Conservation (phyloP, 2,113 vertebrate genomes). For the Chloebia gouldiae region DNA sequence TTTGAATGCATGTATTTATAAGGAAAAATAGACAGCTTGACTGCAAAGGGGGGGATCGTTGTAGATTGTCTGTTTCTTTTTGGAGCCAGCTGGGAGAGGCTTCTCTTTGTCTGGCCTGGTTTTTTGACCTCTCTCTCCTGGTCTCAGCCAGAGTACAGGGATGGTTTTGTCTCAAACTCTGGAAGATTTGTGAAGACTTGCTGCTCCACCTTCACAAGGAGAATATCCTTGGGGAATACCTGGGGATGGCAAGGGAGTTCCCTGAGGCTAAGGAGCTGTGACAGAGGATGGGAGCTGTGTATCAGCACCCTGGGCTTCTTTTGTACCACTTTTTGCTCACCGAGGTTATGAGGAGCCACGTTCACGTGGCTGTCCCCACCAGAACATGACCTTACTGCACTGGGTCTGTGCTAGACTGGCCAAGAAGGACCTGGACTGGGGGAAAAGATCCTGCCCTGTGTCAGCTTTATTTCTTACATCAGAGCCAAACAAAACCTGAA, state of each 20-base stretch:
- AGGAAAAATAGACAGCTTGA: neutral
- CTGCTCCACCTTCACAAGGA: neutral
- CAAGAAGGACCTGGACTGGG: neutral
- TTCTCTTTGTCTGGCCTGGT: neutral
- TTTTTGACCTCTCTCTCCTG: neutral
- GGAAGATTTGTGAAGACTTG: neutral
- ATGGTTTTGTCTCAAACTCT: neutral
- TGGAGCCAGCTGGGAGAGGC: neutral
- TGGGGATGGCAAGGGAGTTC: neutral
- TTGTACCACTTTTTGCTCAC: neutral
- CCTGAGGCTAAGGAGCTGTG: neutral
- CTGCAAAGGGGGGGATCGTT: neutral
- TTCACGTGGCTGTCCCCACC: neutral
- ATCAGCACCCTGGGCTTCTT: neutral
- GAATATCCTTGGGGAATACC: neutral
- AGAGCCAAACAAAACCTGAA: neutral
- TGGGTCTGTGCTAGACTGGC: neutral
- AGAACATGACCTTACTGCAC: neutral
- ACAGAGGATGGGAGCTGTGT: neutral
- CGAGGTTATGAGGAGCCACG: rapidly evolving
- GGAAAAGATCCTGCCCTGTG: neutral
- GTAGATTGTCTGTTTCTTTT: neutral
- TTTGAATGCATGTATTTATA: neutral
- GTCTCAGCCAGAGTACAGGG: neutral
- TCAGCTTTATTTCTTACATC: neutral